Evolutionary conservation across 2,797 vertebrate genomes (phyloP).

Genomic region (Brachymystax lenok): DNA sequence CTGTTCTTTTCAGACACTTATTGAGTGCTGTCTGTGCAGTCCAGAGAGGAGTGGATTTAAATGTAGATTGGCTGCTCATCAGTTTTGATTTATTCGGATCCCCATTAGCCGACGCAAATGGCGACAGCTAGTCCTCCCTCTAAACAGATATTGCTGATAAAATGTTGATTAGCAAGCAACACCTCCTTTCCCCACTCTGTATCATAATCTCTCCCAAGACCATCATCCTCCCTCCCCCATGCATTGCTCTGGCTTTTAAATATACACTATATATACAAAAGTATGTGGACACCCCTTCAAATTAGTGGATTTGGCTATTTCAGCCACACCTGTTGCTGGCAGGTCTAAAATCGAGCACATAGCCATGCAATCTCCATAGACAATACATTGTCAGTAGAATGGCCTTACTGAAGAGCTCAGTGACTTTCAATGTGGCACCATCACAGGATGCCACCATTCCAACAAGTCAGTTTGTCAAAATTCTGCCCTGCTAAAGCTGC

Average conservation of each 20-base stretch:
- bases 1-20: not conserved
- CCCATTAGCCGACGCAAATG: too few relatives aligned
- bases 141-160: not conserved
- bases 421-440: too few relatives aligned
- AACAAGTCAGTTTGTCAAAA: too few relatives aligned
- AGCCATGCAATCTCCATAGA: too few relatives aligned
- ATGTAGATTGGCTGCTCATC: not conserved
- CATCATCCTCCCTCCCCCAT: not conserved
- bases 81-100: not conserved
- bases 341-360: too few relatives aligned
- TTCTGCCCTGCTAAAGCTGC: too few relatives aligned
- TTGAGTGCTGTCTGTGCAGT: not conserved
- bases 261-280: constrained; percentile 14
- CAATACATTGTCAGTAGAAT: too few relatives aligned
- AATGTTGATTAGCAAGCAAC: not conserved
- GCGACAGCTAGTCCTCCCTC: not conserved
- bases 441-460: too few relatives aligned
- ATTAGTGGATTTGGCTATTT: too few relatives aligned
- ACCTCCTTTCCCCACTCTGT: not conserved
- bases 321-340: too few relatives aligned
- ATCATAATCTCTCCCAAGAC: not conserved
- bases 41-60: not conserved
- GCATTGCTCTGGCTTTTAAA: constrained; percentile 13
- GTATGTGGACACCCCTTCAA: too few relatives aligned
- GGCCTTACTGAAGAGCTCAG: too few relatives aligned